A percentile compares a stretch with the other conserved stretches of the same genome.
Evolutionary conservation across 2,888 invertebrate species (phyloP).

Genomic region (Macropis europaea): DNA sequence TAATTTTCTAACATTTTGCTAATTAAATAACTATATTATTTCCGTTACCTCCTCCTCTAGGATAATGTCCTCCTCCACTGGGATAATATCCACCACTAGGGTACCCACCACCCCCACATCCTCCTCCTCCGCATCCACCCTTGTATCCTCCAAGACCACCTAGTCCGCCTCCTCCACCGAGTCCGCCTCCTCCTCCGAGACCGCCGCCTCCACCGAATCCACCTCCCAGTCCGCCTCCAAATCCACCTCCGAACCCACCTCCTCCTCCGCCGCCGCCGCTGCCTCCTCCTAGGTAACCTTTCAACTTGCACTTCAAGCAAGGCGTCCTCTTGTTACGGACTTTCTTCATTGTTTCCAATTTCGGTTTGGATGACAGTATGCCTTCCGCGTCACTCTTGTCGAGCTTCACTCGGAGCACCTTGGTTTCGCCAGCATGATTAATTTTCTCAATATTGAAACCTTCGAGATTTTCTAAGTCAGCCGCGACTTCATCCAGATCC

Average conservation of each 20-base stretch:
- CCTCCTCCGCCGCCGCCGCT: slow-evolving; percentile 46
- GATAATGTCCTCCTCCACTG: slow-evolving; percentile 9
- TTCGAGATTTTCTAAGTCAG: slow-evolving; percentile 66
- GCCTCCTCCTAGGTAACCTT: slow-evolving; percentile 44
- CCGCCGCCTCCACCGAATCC: slow-evolving; percentile 44
- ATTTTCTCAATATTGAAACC: slow-evolving; percentile 71
- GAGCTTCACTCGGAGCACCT: slow-evolving; percentile 68
- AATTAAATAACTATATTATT: no score
- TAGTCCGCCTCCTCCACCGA: slow-evolving; percentile 11
- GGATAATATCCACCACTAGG: slow-evolving; percentile 21
- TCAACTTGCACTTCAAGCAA: slow-evolving; percentile 66
- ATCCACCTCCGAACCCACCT: slow-evolving; percentile 42
- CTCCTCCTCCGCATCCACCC: slow-evolving; percentile 31
- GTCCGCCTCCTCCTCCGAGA: slow-evolving; percentile 21
- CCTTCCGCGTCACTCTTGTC: slow-evolving; percentile 40
- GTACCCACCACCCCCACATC: slow-evolving; percentile 29
- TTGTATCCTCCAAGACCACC: no score
- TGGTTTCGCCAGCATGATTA: slow-evolving; percentile 64
- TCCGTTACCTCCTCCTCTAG: slow-evolving; percentile 21
- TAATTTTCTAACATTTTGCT: no score
- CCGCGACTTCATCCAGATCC: slow-evolving; percentile 72
- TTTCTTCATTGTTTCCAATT: slow-evolving; percentile 52
- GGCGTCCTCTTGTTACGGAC: slow-evolving; percentile 69
- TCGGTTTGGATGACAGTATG: slow-evolving; percentile 1
- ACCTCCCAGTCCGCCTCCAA: no score